Base-by-base conservation (phyloP, 2,797 vertebrate species). In the Scomberomorus guttatus region DNA sequence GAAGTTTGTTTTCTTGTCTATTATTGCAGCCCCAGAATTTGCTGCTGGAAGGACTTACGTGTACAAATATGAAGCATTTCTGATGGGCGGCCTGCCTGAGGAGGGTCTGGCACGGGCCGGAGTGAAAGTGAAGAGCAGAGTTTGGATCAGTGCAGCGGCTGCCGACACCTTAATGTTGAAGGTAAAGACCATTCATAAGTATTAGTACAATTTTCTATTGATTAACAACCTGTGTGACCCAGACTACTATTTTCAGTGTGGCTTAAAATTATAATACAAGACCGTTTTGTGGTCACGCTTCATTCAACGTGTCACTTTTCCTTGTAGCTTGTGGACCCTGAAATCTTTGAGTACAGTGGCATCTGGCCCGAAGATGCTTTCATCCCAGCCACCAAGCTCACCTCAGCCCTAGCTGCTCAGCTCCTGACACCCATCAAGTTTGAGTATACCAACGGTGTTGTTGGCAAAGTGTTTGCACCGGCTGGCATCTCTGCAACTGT, bases 341-440 rank as follows among this genome's bases (percentile, higher is more conserved):
- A 95, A 77, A 83, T 94, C 11, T 94, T 89, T 18, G 95, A 97
- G 75, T 96, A 94, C 93, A 97, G 95, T 10, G 95, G 95, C 0
- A 85, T 95, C 78, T 96, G 95, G 94, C 95, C 96, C 58, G 89
- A 84, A 15, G 94, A 93, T 51, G 37, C 71, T 0, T 96, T 96
- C 82, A 69, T 67, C 20, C 90, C 91, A 0, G 96, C 95, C 1
- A 68, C 91, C 51, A 95, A 96, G 70, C 87, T 97, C 66, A 95
- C 77, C 20, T 70, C 90, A 61, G 84, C 82, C 14, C 85, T 96
- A 60, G 87, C 94, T 2, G 91, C 90, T 90, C 93, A 96, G 75
- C 90, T 97, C 51, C 77, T 85, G 3, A 92, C 44, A 44, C 92
- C 94, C 34, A 39, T 96, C 86, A 95, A 95, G 88, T 97, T 97